Evolutionary conservation across 37 sponge, comb jelly and placozoan genomes (phyloP).

Genomic region (Halisarca cf. caerulea): DNA sequence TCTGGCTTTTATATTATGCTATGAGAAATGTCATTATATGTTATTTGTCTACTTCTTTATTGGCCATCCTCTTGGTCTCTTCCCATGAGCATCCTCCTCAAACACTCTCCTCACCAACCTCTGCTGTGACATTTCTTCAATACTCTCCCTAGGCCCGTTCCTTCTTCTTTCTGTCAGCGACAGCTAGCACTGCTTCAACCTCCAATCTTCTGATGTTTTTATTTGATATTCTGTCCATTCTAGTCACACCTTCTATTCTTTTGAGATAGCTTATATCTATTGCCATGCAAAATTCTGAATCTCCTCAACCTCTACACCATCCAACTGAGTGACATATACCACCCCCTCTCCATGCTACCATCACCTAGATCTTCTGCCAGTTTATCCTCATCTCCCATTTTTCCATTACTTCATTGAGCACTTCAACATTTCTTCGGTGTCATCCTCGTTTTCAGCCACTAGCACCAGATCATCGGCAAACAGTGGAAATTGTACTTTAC

Average conservation of each 20-base stretch:
- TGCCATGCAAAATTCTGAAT: background rate
- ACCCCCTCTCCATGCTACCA: conserved; percentile 1
- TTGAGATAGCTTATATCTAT: background rate
- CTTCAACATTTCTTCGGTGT: too few relatives aligned
- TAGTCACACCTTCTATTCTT: conserved; percentile 13
- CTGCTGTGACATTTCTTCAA: background rate
- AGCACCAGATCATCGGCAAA: too few relatives aligned
- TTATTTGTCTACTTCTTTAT: background rate
- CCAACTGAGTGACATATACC: background rate
- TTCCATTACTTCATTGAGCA: too few relatives aligned
- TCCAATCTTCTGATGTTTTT: background rate
- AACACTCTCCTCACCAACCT: too few relatives aligned
- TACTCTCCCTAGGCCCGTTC: background rate
- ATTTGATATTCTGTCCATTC: conserved; percentile 6
- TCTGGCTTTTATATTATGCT: too few relatives aligned
- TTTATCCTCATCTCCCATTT: too few relatives aligned
- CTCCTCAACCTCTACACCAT: background rate
- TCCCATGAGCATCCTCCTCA: too few relatives aligned
- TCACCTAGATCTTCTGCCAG: conserved; percentile 2
- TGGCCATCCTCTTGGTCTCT: too few relatives aligned
- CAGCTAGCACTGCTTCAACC: conserved; percentile 15
- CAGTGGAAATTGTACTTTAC: too few relatives aligned
- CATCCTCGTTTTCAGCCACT: too few relatives aligned
- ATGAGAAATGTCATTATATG: background rate
- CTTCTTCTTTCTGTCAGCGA: background rate